A percentile compares a stretch with the other conserved stretches of the same genome.
These are phyloP conservation scores for Schizothorax lantsangensis DNA, from an alignment of 2,797 vertebrate species.

Conservation along the genomic window DNA sequence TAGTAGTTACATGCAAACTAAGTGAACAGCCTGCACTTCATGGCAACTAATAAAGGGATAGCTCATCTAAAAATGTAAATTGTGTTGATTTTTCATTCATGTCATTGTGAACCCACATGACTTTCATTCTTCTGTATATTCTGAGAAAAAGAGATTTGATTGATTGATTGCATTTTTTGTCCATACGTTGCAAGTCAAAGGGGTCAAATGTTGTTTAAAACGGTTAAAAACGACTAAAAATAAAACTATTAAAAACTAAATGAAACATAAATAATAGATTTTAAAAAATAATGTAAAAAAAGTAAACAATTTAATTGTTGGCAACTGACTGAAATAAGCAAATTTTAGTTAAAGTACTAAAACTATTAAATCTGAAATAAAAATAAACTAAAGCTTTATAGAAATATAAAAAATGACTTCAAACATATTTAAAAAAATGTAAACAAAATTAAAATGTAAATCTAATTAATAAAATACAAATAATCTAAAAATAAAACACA, in stretches of 20 bases:
- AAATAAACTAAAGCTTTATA: too few species aligned
- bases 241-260: neutral
- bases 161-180: neutral
- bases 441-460: too few species aligned
- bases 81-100: neutral
- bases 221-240: neutral
- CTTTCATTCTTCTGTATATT: neutral
- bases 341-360: too few species aligned
- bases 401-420: too few species aligned
- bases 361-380: too few species aligned
- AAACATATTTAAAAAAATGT: too few species aligned
- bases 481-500: neutral
- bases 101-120: neutral
- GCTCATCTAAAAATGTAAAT: neutral
- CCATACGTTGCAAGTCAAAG: neutral
- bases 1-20: neutral
- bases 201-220: neutral
- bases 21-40: neutral
- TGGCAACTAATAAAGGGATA: slow-evolving; percentile 4
- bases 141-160: neutral
- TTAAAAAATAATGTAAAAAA: too few species aligned
- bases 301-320: too few species aligned
- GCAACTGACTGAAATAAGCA: too few species aligned
- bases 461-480: neutral
- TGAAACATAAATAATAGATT: neutral